Evolutionary conservation across 2,888 invertebrate genomes (phyloP).

Genomic region (Oxyteleia sp.): DNA sequence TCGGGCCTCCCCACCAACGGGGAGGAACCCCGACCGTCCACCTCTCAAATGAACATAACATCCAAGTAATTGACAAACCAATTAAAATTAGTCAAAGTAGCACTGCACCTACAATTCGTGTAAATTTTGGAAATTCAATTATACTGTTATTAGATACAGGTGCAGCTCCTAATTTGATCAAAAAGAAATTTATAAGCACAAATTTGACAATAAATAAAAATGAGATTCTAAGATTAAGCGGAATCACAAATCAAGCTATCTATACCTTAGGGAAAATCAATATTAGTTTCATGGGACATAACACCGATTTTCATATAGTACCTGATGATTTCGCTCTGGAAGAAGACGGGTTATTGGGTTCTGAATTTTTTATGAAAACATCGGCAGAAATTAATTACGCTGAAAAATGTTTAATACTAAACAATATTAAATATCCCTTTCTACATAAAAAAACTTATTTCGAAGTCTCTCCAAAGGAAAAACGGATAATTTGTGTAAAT

Average conservation of each 20-base stretch:
- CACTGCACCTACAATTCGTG: neutral
- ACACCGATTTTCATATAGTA: neutral
- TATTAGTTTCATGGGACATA: neutral
- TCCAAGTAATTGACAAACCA: slow-evolving; percentile 11
- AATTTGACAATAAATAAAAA: neutral
- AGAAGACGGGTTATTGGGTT: neutral
- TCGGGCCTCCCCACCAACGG: slow-evolving; percentile 10
- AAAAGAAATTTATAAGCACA: neutral
- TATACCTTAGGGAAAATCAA: neutral
- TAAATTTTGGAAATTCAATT: neutral
- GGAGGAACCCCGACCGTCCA: neutral
- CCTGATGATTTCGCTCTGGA: neutral
- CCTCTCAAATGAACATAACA: neutral
- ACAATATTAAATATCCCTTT: neutral
- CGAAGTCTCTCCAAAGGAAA: no score
- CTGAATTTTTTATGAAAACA: neutral
- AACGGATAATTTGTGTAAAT: neutral
- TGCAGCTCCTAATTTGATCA: neutral
- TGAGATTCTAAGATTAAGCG: neutral
- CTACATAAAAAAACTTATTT: no score
- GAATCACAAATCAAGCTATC: neutral
- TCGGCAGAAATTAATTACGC: neutral
- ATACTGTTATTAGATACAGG: neutral
- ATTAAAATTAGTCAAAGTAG: slow-evolving; percentile 6
- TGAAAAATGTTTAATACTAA: neutral